Conservation (phyloP, 2,113 vertebrate species). For the Heliornis fulica region DNA sequence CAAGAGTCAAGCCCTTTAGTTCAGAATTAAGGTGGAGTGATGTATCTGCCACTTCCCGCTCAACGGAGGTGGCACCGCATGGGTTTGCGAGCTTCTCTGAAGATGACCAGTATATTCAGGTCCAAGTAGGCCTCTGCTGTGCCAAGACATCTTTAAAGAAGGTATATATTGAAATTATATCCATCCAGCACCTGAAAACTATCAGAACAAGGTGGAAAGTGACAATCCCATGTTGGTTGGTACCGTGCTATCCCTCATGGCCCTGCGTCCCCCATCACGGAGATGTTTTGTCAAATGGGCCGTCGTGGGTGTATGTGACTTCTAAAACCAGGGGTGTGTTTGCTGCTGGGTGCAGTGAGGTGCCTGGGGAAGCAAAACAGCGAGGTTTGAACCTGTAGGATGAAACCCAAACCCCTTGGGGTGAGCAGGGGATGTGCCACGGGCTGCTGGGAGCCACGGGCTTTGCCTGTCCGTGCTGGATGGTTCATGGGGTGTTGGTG, state of each 20-base stretch:
- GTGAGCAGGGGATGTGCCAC: background rate
- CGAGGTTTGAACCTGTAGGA: background rate
- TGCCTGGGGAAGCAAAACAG: background rate
- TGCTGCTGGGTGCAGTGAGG: background rate
- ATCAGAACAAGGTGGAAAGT: background rate
- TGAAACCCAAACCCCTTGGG: background rate
- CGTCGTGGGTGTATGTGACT: background rate
- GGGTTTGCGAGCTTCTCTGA: background rate
- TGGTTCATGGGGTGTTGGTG: background rate
- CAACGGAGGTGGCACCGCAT: background rate
- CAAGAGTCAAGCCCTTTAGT: background rate
- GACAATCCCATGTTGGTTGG: background rate
- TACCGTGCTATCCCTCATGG: background rate
- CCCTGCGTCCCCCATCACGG: too few species aligned
- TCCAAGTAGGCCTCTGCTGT: background rate
- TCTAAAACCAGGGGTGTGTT: too few species aligned
- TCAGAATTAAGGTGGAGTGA: background rate
- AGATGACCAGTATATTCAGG: background rate
- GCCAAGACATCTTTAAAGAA: background rate
- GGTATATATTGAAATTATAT: background rate
- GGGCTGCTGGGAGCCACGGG: rapidly evolving
- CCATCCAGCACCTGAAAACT: background rate
- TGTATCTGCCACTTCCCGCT: background rate
- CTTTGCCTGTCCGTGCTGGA: too few species aligned
- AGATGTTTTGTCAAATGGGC: background rate